Evolutionary conservation across 2,888 invertebrate species (phyloP).

Genomic region (Cerastis rubricosa): DNA sequence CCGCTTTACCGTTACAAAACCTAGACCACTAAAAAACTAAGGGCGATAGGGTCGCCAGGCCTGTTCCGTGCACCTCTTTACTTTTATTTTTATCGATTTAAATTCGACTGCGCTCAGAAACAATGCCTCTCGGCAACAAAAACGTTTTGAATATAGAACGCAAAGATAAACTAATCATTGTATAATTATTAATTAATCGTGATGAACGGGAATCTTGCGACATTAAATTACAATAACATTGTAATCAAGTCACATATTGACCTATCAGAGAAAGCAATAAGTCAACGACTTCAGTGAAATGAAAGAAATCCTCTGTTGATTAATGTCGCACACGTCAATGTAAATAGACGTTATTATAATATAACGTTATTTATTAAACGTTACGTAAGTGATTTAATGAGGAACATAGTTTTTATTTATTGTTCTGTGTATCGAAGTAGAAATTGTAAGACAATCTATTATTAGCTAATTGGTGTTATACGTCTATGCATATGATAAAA

Average conservation of each 20-base stretch:
- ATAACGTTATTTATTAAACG: constrained; percentile 69
- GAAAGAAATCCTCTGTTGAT: constrained; percentile 79
- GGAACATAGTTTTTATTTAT: constrained; percentile 46
- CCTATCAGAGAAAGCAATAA: constrained; percentile 82
- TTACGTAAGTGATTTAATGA: constrained; percentile 70
- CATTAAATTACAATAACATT: constrained; percentile 81
- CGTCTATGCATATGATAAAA: constrained; percentile 76
- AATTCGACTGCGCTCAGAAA: constrained; percentile 77
- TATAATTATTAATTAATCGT: constrained; percentile 72
- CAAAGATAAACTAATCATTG: constrained; percentile 66
- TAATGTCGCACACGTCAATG: constrained; percentile 70
- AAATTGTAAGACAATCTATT: constrained; percentile 67
- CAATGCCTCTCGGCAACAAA: constrained; percentile 74
- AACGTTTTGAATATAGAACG: constrained; percentile 75
- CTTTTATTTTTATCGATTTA: constrained; percentile 79
- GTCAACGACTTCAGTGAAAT: constrained; percentile 82
- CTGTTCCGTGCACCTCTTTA: constrained; percentile 74
- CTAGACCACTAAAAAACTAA: constrained; percentile 82
- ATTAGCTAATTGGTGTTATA: constrained; percentile 76
- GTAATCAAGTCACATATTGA: constrained; percentile 82
- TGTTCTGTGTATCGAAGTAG: constrained; percentile 33
- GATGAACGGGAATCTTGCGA: constrained; percentile 70
- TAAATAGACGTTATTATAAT: constrained; percentile 71
- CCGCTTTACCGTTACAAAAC: constrained; percentile 84
- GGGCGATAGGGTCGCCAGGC: constrained; percentile 81